These are phyloP conservation scores for Strigops habroptila DNA, from an alignment of 2,113 vertebrate species.

Conservation along the genomic window DNA sequence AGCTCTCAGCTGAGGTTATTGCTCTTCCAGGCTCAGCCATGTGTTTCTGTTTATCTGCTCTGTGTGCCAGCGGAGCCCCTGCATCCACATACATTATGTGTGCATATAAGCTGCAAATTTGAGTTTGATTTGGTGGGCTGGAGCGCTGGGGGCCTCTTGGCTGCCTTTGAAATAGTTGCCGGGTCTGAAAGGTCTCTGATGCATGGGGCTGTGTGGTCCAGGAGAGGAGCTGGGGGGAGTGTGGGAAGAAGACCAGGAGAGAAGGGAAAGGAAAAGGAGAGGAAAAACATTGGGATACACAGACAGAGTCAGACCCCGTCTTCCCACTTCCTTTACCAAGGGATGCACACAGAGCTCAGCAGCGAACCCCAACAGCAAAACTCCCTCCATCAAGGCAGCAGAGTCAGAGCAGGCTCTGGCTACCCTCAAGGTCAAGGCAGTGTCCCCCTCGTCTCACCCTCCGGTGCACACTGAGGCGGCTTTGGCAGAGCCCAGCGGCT, in stretches of 20 bases:
- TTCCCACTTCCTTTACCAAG: accelerated
- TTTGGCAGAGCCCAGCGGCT: not conserved
- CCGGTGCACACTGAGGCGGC: accelerated
- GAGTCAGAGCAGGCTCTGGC: not conserved
- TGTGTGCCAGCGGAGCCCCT: not conserved
- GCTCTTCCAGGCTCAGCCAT: conserved; percentile 2
- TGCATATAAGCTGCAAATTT: conserved; percentile 30
- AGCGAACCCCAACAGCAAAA: accelerated
- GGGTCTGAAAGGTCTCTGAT: not conserved
- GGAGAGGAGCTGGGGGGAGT: not conserved
- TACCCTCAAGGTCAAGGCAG: not conserved
- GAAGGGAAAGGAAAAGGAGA: not conserved
- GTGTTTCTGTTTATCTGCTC: conserved; percentile 28
- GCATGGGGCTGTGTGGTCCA: not conserved
- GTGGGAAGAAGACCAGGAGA: not conserved
- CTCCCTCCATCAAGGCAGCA: not conserved
- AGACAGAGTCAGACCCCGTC: not conserved
- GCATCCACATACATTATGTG: not conserved
- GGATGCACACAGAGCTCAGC: not conserved
- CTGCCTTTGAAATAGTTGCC: not conserved
- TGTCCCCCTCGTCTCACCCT: accelerated
- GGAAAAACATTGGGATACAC: not conserved
- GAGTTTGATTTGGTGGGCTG: conserved; percentile 48
- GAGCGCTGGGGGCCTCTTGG: not conserved
- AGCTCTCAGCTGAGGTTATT: not conserved